These are phyloP conservation scores for Microctenopoma stevenorrisi DNA, from an alignment of 2,797 vertebrate species.

Conservation along the genomic window DNA sequence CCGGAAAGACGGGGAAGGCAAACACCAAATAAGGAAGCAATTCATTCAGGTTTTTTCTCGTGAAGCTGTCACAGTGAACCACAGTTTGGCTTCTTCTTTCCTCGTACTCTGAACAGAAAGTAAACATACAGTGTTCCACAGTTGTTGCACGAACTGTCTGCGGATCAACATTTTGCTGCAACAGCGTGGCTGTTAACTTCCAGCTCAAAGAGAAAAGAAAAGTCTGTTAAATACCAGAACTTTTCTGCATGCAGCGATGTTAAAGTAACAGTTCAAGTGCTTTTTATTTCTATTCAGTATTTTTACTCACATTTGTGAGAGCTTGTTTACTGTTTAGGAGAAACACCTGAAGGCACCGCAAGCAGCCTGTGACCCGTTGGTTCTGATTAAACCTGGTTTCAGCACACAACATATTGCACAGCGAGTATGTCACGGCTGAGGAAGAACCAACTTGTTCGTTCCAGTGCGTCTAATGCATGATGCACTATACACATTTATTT, in stretches of 20 bases:
- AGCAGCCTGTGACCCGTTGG: not conserved
- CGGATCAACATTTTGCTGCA: not conserved
- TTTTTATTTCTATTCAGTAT: not conserved
- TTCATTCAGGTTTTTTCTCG: constrained; percentile 41
- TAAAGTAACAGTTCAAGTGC: too few species aligned
- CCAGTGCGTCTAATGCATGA: not conserved
- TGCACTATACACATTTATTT: not conserved
- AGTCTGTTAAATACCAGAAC: too few species aligned
- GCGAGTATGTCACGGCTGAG: too few species aligned
- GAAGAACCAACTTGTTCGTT: not conserved
- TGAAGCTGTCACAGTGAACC: constrained; percentile 10
- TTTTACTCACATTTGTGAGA: not conserved
- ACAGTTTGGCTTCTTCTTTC: constrained; percentile 33
- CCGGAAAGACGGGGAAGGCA: constrained; percentile 52
- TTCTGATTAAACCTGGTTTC: not conserved
- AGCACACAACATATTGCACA: not conserved
- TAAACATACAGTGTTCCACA: accelerated
- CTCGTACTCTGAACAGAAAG: constrained; percentile 6
- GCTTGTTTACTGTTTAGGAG: not conserved
- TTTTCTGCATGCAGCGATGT: too few species aligned
- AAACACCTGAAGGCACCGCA: constrained; percentile 12
- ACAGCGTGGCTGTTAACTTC: not conserved
- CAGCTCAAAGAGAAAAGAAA: not conserved
- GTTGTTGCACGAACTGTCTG: accelerated
- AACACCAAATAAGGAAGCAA: constrained; percentile 70